These are phyloP conservation scores for Acanthacorydalis orientalis DNA, from an alignment of 2,888 invertebrate genomes.

Conservation along the genomic window DNA sequence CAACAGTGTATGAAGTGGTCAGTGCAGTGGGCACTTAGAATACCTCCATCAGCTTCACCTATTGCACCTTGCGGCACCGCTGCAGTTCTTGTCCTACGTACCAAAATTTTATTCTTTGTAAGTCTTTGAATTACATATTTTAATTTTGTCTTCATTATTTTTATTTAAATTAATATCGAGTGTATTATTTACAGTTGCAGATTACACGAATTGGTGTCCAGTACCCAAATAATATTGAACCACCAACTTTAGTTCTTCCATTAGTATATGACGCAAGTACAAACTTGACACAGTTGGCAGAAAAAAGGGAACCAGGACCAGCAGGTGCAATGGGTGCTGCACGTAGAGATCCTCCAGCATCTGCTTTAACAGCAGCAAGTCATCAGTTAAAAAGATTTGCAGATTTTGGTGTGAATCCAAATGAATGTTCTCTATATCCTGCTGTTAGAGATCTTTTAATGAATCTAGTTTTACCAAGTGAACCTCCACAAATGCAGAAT, in stretches of 20 bases:
- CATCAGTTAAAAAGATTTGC: conserved; percentile 51
- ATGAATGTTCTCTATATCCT: conserved; percentile 81
- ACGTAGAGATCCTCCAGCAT: conserved; percentile 21
- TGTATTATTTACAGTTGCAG: conserved; percentile 39
- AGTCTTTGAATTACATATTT: conserved; percentile 25
- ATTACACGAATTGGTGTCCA: conserved; percentile 48
- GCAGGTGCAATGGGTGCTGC: conserved; percentile 1
- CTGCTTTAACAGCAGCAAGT: conserved; percentile 43
- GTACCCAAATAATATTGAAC: conserved; percentile 42
- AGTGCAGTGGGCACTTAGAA: conserved; percentile 81
- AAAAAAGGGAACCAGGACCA: conserved; percentile 51
- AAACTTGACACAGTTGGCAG: conserved; percentile 75
- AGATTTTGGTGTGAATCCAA: conserved; percentile 48
- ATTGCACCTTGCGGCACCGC: conserved; percentile 84
- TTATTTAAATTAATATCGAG: neutral
- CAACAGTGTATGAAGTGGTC: conserved; percentile 65
- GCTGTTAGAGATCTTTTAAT: conserved; percentile 76
- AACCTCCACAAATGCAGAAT: conserved; percentile 36
- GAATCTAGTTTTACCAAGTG: conserved; percentile 67
- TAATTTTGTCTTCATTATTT: neutral
- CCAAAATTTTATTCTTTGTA: conserved; percentile 85
- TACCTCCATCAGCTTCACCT: conserved; percentile 73
- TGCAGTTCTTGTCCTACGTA: conserved; percentile 67
- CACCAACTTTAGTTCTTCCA: conserved; percentile 65
- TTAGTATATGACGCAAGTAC: conserved; percentile 77